Base-by-base conservation (phyloP, 1,140 invertebrate species). In the Episyrphus balteatus region DNA sequence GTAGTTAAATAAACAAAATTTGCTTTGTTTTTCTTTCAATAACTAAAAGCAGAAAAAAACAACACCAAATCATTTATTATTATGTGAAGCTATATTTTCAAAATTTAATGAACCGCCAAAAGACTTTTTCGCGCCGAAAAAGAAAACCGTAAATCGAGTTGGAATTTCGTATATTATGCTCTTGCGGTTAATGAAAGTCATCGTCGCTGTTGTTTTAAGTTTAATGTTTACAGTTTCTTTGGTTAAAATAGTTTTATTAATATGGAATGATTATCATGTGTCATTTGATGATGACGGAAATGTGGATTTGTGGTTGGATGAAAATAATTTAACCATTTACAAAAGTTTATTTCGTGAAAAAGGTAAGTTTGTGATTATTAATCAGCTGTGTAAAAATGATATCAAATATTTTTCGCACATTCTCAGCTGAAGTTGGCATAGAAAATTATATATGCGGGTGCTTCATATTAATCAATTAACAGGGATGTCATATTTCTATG, bases 221-320 rank as follows among this genome's bases (percentile, higher is more conserved):
- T 57, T 67, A 47, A 67, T 66, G 64, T 67, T 67, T 52, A 67
- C 64, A 31, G 41, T 67, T 18, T 67, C 64, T 21, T 52, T 67
- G 49, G 50, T 62, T 43, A 67, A 67, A 48, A 54, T 67, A 45
- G 62, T 65, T 46, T 52, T 66, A 55, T 60, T 62, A 50, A 55
- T 66, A 54, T 66, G 62, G 63, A 49, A 58, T 42, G 53, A 48
- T 41, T 54, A 59, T 57, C 62, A 57, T 13, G 32, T 47, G 33
- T 39, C 19, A 39, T 42, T 55, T 52, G 48, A 55, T 39, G 46
- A 33, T 21, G 21, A n/a, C n/a, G n/a, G 31, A 44, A 55, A 51
- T n/a, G 80, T 82, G 37, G 80, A 84, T 51, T 72, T 78, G 55
- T 87, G 84, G 84, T 64, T 86, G 39, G 75, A 78, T 41, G 76